These are phyloP conservation scores for Megaleporinus macrocephalus DNA, from an alignment of 2,113 vertebrate genomes.

Conservation along the genomic window DNA sequence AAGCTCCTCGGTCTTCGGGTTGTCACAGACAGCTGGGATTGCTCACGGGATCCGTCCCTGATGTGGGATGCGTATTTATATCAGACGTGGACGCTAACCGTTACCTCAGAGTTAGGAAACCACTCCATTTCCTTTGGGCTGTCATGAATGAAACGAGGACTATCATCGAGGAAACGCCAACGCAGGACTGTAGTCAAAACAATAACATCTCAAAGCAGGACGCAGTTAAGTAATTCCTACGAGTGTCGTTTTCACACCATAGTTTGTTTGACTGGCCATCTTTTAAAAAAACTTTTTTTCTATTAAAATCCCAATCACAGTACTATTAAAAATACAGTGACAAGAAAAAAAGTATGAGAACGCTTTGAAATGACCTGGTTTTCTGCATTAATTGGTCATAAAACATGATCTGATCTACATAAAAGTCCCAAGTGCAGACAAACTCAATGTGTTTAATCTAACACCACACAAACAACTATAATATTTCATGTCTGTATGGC, in stretches of 20 bases:
- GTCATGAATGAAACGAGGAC: conserved; percentile 42
- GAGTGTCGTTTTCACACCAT: not conserved
- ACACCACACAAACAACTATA: too few species aligned
- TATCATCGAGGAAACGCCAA: conserved; percentile 8
- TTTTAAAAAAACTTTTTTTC: too few species aligned
- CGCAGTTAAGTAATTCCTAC: not conserved
- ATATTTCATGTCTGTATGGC: too few species aligned
- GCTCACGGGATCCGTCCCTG: not conserved
- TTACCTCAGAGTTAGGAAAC: conserved; percentile 47
- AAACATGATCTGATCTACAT: too few species aligned
- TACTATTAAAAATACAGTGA: too few species aligned
- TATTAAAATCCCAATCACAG: too few species aligned
- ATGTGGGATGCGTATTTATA: conserved; percentile 26
- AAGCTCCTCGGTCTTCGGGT: not conserved
- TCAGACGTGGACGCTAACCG: conserved; percentile 14
- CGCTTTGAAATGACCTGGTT: too few species aligned
- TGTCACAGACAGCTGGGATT: conserved; percentile 16
- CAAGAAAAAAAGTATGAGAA: too few species aligned
- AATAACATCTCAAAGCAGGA: conserved; percentile 35
- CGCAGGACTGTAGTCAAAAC: conserved; percentile 45
- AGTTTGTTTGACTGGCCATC: not conserved
- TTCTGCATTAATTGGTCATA: too few species aligned
- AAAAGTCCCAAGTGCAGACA: too few species aligned
- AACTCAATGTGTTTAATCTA: too few species aligned
- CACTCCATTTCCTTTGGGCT: conserved; percentile 45